Conservation (phyloP, 2,113 vertebrate species). For the Cercocebus atys region DNA sequence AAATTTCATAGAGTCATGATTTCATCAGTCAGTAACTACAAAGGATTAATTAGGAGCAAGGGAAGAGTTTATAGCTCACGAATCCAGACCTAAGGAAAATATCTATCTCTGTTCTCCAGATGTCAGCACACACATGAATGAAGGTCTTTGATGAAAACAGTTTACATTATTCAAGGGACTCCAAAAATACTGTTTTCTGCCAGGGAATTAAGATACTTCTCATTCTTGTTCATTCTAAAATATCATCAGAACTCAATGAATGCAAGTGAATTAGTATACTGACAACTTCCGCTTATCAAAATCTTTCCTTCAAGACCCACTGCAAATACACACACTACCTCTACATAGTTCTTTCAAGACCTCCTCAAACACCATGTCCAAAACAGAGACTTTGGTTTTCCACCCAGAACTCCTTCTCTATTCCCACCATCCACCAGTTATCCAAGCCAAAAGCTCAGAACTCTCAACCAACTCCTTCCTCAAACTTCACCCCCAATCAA, state of each 20-base stretch:
- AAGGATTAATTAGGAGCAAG: constrained; percentile 93
- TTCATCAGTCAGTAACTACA: constrained; percentile 89
- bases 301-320: background rate
- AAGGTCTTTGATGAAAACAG: constrained; percentile 79
- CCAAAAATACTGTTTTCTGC: constrained; percentile 65
- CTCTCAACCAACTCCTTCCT: background rate
- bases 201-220: constrained; percentile 29
- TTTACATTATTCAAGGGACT: constrained; percentile 60
- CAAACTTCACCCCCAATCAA: background rate
- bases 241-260: constrained; percentile 21
- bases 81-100: constrained; percentile 81
- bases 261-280: background rate
- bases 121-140: constrained; percentile 67
- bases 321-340: background rate
- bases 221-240: background rate
- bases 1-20: constrained; percentile 85
- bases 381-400: background rate
- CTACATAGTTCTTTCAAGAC: background rate
- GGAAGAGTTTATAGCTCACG: constrained; percentile 77
- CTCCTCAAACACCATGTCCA: background rate
- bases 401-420: background rate
- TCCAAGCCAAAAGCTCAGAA: background rate
- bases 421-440: background rate
- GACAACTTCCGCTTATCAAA: background rate
- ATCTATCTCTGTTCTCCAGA: constrained; percentile 86